Evolutionary conservation across 2,113 vertebrate species (phyloP), one percentile per base, ranked within the genome.

Genomic region (Esox niger): DNA sequence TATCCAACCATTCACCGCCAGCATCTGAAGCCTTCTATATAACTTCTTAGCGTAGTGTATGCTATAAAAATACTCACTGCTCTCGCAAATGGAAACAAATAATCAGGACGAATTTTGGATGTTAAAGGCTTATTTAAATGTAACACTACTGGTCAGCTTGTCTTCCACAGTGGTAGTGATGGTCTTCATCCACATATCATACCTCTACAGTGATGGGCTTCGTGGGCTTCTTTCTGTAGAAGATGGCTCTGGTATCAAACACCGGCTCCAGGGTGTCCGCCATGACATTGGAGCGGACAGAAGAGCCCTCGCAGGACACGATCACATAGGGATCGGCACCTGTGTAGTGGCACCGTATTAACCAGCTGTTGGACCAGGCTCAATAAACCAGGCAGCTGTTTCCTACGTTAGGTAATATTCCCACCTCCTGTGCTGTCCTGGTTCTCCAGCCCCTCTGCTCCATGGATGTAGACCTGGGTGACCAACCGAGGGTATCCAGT

Each of bases 291-390:
- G 95, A 97, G 33, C 60, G 80, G 0, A 93, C 29, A 0, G 74
- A 92, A 0, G 71, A 70, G 4, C 93, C 92, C 81, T 96, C 96
- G 73, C 96, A 97, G 82, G 82, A 92, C 70, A 98, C 92, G 17
- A 96, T 76, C 77, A 97, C 82, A 0, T 97, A 98, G 0, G 94
- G 93, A 81, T 96, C 92, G 29, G 92, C 93, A 79, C 91, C 97
- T 98, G 66, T 4, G 90, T 81, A 25, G 52, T 11, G 54, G 25
- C 0, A 62, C 1, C 4, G 0, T 30, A 3, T 59, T 8, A 58
- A 20, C 7, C 0, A 33, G 13, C 0, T 23, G 66, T 27, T 1
- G 26, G 65, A 56, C 2, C 1, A 26, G 3, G 2, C 4, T 6
- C 2, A 2, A 43, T 43, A 26, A 26, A 13, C 11, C 2, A 4